Conservation (phyloP, 37 sponge, comb jelly and placozoan genomes). For the Oopsacas minuta region DNA sequence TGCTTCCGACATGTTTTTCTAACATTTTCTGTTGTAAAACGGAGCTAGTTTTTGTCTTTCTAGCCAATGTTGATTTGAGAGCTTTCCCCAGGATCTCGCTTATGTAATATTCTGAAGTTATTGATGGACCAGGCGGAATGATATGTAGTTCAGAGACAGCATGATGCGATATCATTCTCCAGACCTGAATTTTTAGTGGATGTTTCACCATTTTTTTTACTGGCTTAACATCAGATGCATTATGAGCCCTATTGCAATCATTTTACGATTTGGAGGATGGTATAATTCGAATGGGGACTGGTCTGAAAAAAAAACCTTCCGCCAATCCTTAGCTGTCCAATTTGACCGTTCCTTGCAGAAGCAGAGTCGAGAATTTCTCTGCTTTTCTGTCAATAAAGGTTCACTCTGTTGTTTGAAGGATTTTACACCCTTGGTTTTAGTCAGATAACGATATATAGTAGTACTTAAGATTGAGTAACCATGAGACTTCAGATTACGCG, state of each 20-base stretch:
- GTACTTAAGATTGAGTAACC: not conserved
- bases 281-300: not conserved
- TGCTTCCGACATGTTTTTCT: too few relatives aligned
- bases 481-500: too few relatives aligned
- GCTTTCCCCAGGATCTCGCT: too few relatives aligned
- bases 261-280: not conserved
- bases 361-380: not conserved
- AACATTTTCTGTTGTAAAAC: too few relatives aligned
- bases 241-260: not conserved
- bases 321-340: too few relatives aligned
- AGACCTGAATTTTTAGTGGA: not conserved
- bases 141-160: not conserved
- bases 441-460: not conserved
- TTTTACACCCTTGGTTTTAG: not conserved
- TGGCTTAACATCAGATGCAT: too few relatives aligned
- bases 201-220: not conserved
- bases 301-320: not conserved
- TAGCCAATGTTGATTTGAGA: too few relatives aligned
- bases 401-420: not conserved
- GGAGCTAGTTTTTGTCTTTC: too few relatives aligned
- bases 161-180: not conserved
- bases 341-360: not conserved
- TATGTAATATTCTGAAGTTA: not conserved
- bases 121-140: not conserved
- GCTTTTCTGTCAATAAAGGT: not conserved